A percentile compares a stretch with the other conserved stretches of the same genome.
These are phyloP conservation scores for Drosophila micromelanica DNA, from an alignment of 1,140 invertebrate genomes.

Conservation along the genomic window DNA sequence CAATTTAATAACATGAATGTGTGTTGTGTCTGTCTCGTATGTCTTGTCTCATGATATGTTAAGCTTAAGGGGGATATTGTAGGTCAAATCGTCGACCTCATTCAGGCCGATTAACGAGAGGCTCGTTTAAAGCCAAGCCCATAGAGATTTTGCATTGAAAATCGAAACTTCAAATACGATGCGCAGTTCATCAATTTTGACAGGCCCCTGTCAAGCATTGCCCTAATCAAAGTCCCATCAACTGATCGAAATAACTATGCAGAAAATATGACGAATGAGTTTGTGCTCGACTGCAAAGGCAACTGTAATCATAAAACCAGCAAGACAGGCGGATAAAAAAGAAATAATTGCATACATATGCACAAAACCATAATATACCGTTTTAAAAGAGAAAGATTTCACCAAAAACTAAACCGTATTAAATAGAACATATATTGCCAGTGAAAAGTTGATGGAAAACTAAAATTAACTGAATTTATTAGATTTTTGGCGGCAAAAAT, in stretches of 20 bases:
- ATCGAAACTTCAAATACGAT: slow-evolving; percentile 22
- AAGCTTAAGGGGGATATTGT: slow-evolving; percentile 18
- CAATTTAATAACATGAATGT: slow-evolving; percentile 32
- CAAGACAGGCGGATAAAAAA: too few relatives aligned
- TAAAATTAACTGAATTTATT: slow-evolving; percentile 8
- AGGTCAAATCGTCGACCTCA: slow-evolving; percentile 32
- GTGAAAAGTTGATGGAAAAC: not conserved
- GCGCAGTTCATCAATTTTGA: slow-evolving; percentile 38
- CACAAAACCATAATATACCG: too few relatives aligned
- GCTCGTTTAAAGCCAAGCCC: slow-evolving; percentile 4
- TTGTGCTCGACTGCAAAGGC: too few relatives aligned
- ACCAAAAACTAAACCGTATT: too few relatives aligned
- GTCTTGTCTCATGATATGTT: slow-evolving; percentile 29
- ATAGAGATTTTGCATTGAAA: slow-evolving; percentile 7
- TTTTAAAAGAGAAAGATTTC: too few relatives aligned
- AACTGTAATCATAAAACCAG: too few relatives aligned
- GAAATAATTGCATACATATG: too few relatives aligned
- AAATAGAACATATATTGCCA: too few relatives aligned
- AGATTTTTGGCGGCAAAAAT: not conserved
- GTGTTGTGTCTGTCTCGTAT: not conserved
- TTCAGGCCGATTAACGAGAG: slow-evolving; percentile 19
- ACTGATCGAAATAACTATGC: slow-evolving; percentile 16
- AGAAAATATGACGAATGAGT: not conserved
- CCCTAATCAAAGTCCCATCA: slow-evolving; percentile 13
- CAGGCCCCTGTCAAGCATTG: slow-evolving; percentile 22